phyloP scores from a whole-genome alignment of 2,797 vertebrate species.

The Gorsachius magnificus region DNA sequence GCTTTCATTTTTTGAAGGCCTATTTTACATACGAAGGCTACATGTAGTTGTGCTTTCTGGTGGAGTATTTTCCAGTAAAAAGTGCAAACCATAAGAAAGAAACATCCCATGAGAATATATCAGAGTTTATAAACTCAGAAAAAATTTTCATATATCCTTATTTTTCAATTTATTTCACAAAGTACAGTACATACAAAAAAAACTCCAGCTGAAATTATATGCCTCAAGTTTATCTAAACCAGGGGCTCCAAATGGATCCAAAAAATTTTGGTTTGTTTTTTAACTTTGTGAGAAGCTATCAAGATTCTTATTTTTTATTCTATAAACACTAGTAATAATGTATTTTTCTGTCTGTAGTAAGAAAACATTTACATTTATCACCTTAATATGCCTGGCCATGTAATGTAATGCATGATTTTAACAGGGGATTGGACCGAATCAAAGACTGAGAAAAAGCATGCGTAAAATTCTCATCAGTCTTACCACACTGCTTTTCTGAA shows the following conservation, averaged over 20 bases:
- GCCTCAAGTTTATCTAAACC: not conserved
- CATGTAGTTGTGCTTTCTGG: not conserved
- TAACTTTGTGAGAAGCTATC: not conserved
- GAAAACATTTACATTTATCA: not conserved
- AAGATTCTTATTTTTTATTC: not conserved
- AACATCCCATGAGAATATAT: not conserved
- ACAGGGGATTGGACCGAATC: not conserved
- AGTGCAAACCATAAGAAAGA: not conserved
- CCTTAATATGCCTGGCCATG: not conserved
- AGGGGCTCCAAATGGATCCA: not conserved
- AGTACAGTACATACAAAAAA: not conserved
- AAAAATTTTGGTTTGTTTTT: not conserved
- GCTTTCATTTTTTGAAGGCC: not conserved
- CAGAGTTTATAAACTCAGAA: not conserved
- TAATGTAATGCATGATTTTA: not conserved
- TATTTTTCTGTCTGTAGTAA: not conserved
- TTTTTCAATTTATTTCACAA: not conserved
- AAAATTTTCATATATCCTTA: not conserved
- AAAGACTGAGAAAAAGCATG: not conserved
- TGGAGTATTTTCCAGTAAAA: not conserved
- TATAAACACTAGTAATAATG: not conserved
- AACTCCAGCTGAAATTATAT: not conserved
- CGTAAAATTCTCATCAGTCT: not conserved
- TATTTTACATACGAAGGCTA: not conserved
- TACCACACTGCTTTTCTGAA: not conserved